phyloP scores from a whole-genome alignment of 2,113 vertebrate genomes.

The Mandrillus leucophaeus region DNA sequence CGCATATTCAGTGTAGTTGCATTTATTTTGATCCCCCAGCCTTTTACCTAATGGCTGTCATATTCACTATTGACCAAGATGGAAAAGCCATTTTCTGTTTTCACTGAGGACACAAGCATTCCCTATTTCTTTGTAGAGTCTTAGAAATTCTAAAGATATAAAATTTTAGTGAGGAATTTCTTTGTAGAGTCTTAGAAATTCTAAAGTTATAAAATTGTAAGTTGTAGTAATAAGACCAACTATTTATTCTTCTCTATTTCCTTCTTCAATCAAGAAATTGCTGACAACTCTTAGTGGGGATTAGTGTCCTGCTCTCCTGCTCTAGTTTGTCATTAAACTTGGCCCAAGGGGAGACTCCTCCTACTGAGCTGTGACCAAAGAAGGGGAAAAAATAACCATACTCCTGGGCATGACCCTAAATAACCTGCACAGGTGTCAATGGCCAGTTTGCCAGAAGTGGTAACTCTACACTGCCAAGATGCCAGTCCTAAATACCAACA shows the following conservation, averaged over 20 bases:
- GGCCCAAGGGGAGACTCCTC: background rate
- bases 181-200: slow-evolving; percentile 15
- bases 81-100: background rate
- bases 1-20: background rate
- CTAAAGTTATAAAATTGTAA: slow-evolving; percentile 16
- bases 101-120: background rate
- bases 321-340: slow-evolving; percentile 12
- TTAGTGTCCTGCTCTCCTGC: background rate
- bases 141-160: slow-evolving; percentile 7
- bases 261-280: background rate
- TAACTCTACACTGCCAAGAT: background rate
- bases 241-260: background rate
- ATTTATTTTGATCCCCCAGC: background rate
- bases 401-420: background rate
- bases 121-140: background rate
- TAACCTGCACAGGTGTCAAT: background rate
- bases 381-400: background rate
- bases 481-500: background rate
- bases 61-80: background rate
- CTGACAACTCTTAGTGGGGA: background rate
- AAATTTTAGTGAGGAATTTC: background rate
- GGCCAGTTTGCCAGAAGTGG: background rate
- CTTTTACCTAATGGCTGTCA: background rate
- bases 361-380: background rate
- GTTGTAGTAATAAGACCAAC: background rate